Evolutionary conservation across 2,888 invertebrate species (phyloP), one percentile per base, ranked within the genome.

Genomic region (Aphodius sticticus): DNA sequence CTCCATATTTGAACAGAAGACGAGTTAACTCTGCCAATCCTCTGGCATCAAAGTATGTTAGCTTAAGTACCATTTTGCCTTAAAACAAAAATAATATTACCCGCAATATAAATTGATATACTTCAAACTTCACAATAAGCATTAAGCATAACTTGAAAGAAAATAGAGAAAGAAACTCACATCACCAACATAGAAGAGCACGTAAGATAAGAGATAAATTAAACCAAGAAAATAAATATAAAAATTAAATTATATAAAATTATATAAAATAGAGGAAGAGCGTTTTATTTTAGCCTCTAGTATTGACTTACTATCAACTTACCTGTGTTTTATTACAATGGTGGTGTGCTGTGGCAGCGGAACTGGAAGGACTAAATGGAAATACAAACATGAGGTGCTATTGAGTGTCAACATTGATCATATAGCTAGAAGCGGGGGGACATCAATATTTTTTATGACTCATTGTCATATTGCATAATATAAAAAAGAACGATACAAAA

Each of bases 31-130:
- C 79, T 35, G 72, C 79, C 7, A 79, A 69, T 69, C 87, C 87
- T 86, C 86, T 86, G 69, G 83, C 83, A 82, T 86, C 83, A 81
- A 87, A 87, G 77, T 84, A 87, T 78, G 86, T 87, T 53, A 87
- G 26, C 69, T 69, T 77, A 69, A 69, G 74, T 4, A 37, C 36
- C 74, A 74, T 74, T 74, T 74, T 74, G 53, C 53, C 53, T 53
- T 53, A 53, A 53, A 53, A 53, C 12, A 53, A 53, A 12, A 12
- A 7, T 38, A 38, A 38, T 6, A 38, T 6, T 6, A 38, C 6
- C 7, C 6, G 38, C 38, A 38, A 38, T 38, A n/a, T n/a, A n/a
- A n/a, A n/a, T n/a, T n/a, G n/a, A n/a, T n/a, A n/a, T n/a, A n/a
- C n/a, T n/a, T n/a, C n/a, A n/a, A n/a, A n/a, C n/a, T n/a, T n/a